Base-by-base conservation (phyloP, 2,888 invertebrate species). In the Acronicta alni region DNA sequence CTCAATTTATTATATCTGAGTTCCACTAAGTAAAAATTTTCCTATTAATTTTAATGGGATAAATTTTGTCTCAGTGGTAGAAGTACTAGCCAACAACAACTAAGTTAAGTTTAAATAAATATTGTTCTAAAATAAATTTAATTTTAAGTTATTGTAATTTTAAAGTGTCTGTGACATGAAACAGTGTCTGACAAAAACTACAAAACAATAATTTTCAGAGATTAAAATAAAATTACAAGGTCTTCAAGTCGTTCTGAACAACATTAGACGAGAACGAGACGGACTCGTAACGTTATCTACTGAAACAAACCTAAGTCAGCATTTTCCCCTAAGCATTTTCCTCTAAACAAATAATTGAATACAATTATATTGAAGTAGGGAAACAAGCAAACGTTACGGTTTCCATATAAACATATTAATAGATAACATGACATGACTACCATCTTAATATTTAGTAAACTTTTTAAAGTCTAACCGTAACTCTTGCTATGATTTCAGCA, bases 221-320 rank as follows among this genome's bases (percentile, higher is more conserved):
- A 44, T 10, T n/a, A n/a, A n/a, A 37, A n/a, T 14, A 17, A 56
- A 45, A 37, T 10, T 63, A 23, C 23, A 20, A 18, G 12, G 41
- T 12, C 17, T 12, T n/a, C 42, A 39, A 42, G 35, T 39, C 67
- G 20, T 46, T 20, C 38, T 37, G 17, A 43, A 30, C 45, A 30
- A 32, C 15, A 44, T 43, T 39, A 23, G 30, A 30, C 30, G 16
- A 35, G 35, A n/a, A 4, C 12, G 39, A 55, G 23, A 49, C 20
- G 16, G 14, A 18, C 14, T 32, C 17, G 46, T 55, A 49, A 35
- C 39, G 38, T 55, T 61, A 58, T 71, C 52, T 53, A 32, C 46
- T 7, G 18, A 62, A 55, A 42, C 17, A 35, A 49, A 26, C 49
- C 26, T 37, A 48, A 35, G 66, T 70, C 66, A 69, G 61, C 47